Conservation (phyloP, 1,140 invertebrate genomes). For the Drosophila pseudoobscura region DNA sequence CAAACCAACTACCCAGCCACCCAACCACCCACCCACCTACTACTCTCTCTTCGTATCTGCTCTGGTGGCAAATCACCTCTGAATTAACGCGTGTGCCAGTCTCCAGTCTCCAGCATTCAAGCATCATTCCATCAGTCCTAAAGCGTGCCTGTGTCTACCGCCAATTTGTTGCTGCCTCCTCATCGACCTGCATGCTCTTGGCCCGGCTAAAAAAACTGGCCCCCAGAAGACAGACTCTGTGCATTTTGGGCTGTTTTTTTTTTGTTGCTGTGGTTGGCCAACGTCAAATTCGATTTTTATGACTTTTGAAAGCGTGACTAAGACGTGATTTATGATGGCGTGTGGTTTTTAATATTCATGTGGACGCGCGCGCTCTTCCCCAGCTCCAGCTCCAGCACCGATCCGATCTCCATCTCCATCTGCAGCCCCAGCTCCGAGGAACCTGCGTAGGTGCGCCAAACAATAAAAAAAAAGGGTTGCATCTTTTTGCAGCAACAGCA, state of each 20-base stretch:
- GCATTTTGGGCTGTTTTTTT: constrained; percentile 35
- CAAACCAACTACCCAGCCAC: not conserved
- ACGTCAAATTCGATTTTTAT: constrained; percentile 83
- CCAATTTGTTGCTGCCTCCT: too few species aligned
- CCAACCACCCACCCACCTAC: too few species aligned
- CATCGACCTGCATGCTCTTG: too few species aligned
- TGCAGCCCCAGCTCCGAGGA: not conserved
- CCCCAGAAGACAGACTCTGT: constrained; percentile 33
- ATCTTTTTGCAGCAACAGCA: constrained; percentile 13
- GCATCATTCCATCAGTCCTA: too few species aligned
- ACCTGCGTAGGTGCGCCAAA: constrained; percentile 79
- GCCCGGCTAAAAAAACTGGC: constrained; percentile 35
- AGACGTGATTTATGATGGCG: constrained; percentile 83
- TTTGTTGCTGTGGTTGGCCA: constrained; percentile 32
- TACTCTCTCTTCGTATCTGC: too few species aligned
- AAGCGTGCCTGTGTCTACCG: too few species aligned
- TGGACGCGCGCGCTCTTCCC: constrained; percentile 46
- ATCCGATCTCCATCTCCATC: constrained; percentile 47
- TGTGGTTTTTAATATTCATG: constrained; percentile 83
- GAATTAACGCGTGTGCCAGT: too few species aligned
- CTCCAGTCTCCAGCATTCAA: too few species aligned
- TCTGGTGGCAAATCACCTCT: not conserved
- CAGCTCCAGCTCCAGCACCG: too few species aligned
- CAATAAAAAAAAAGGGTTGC: constrained; percentile 65
- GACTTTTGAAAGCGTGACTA: constrained; percentile 83